phyloP scores from a whole-genome alignment of 2,797 vertebrate genomes.

The Phalanger gymnotis region DNA sequence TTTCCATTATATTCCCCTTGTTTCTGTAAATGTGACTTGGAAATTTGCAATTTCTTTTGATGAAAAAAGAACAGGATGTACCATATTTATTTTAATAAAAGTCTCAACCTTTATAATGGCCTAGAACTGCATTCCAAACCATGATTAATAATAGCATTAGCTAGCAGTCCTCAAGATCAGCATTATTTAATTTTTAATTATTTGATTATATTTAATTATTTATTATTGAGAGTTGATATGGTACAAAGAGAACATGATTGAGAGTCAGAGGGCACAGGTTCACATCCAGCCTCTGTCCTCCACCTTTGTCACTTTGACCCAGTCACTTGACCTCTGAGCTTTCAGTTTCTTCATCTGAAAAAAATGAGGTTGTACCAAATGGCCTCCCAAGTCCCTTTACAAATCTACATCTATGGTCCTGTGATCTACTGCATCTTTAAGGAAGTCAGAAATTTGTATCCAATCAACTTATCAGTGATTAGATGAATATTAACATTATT shows the following conservation, averaged over 20 bases:
- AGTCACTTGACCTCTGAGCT: not conserved
- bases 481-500: not conserved
- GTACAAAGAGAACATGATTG: not conserved
- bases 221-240: not conserved
- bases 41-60: constrained; percentile 49
- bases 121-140: not conserved
- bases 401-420: not conserved
- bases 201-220: not conserved
- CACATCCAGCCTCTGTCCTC: not conserved
- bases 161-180: not conserved
- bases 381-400: not conserved
- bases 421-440: not conserved
- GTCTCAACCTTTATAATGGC: not conserved
- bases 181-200: constrained; percentile 27
- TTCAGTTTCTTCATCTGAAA: not conserved
- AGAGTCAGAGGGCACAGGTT: not conserved
- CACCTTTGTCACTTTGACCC: not conserved
- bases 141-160: not conserved
- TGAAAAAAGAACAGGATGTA: constrained; percentile 7
- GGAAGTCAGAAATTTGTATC: not conserved
- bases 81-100: constrained; percentile 2
- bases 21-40: constrained; percentile 21
- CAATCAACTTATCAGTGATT: not conserved
- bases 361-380: not conserved
- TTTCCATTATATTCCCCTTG: constrained; percentile 25